phyloP scores from a whole-genome alignment of 2,797 vertebrate genomes.

The Galago senegalensis region DNA sequence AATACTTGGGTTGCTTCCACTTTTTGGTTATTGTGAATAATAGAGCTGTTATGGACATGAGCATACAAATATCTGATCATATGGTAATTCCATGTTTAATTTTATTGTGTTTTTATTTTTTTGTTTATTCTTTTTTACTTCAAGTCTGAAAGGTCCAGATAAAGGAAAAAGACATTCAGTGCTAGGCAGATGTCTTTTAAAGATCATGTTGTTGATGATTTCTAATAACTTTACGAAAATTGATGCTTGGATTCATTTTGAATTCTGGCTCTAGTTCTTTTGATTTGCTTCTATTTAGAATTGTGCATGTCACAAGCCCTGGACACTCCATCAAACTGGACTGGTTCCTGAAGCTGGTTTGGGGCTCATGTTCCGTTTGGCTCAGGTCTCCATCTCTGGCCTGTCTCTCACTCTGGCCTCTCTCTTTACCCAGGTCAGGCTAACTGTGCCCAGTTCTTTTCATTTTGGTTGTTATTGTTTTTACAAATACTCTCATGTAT shows the following conservation, averaged over 20 bases:
- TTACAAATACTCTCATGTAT: background rate
- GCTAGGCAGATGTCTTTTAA: background rate
- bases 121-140: background rate
- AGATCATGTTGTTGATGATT: background rate
- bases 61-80: background rate
- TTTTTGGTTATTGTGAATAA: background rate
- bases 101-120: constrained; percentile 4
- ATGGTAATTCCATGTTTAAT: background rate
- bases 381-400: background rate
- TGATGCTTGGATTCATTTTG: background rate
- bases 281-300: background rate
- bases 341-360: background rate
- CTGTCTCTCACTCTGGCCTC: background rate
- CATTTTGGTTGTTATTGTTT: background rate
- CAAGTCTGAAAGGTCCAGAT: background rate
- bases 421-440: background rate
- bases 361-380: background rate
- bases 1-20: background rate
- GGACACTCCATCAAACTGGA: background rate
- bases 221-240: constrained; percentile 35
- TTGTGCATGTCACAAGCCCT: fast-evolving
- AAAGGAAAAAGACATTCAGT: background rate
- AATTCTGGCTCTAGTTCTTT: background rate
- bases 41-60: fast-evolving
- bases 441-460: background rate